Evolutionary conservation across 37 sponge, comb jelly and placozoan species (phyloP), one percentile per base, ranked within the genome.

Genomic region (Aplysina aerophoba): DNA sequence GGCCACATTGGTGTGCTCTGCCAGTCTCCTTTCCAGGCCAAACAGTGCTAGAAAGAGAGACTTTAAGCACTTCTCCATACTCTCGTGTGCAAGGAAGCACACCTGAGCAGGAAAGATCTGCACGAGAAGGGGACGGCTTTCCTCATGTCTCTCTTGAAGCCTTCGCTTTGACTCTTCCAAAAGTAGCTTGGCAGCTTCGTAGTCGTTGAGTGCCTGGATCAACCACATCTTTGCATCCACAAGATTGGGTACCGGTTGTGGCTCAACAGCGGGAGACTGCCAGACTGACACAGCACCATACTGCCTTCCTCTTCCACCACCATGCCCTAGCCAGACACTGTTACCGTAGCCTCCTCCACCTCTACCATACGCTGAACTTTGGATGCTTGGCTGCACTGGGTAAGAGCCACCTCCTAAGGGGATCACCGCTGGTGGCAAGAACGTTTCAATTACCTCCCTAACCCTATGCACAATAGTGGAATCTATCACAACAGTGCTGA

Each of bases 71-170:
- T 93, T 93, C 57, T 93, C 93, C 0, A 85, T 88, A 22, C 57
- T 71, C 19, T 93, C 90, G 80, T 93, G 93, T 28, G 82, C 80
- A 0, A 93, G 85, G 58, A 93, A 93, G 80, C 93, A 93, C 30
- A 93, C 82, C 0, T 85, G 85, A 16, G 90, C 90, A 41, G 92
- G 92, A 68, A 88, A 91, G 20, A 75, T 21, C 24, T 40, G 54
- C 8, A 75, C 24, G 13, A 75, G 20, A 0, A 24, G 19, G 1
- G 37, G 44, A 1, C 13, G 53, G 44, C 39, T 62, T 11, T 62
- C 27, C 16, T 40, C 44, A 36, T 75, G 4, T 27, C 30, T 33
- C 20, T 28, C 73, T 41, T 19, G 2, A 22, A 24, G 44, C 37
- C 8, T 44, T 8, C 8, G 50, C 8, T 44, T 44, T 44, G 50